Conservation (phyloP, 2,113 vertebrate species). For the Otolemur garnettii region DNA sequence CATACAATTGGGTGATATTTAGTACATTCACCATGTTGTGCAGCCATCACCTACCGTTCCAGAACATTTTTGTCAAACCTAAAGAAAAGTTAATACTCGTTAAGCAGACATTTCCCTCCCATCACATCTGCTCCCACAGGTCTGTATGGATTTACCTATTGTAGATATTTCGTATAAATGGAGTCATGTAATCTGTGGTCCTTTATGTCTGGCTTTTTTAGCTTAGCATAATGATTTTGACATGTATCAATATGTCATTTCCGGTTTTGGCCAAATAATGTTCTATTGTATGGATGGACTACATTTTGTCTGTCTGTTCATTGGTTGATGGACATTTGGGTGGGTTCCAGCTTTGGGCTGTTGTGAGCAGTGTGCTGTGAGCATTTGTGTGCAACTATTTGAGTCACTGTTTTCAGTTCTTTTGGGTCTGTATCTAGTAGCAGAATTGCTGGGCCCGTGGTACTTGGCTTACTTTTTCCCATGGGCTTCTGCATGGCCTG, state of each 20-base stretch:
- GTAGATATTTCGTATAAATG: fast-evolving
- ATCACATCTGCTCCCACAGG: background rate
- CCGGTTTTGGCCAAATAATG: background rate
- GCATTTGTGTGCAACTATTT: fast-evolving
- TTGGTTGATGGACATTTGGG: background rate
- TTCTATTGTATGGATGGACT: fast-evolving
- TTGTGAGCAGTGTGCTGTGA: background rate
- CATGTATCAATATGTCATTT: fast-evolving
- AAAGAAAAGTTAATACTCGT: background rate
- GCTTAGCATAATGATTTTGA: background rate
- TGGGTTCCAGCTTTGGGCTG: background rate
- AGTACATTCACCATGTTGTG: background rate
- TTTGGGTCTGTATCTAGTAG: background rate
- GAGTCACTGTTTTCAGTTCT: background rate
- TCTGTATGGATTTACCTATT: background rate
- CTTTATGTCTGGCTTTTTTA: background rate
- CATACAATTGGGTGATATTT: background rate
- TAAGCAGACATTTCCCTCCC: too few relatives aligned
- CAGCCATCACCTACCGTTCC: background rate
- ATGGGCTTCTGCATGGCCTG: fast-evolving
- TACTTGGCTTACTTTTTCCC: background rate
- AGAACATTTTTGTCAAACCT: background rate
- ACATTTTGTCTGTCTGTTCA: background rate
- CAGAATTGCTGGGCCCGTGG: too few relatives aligned
- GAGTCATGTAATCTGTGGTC: background rate